These are phyloP conservation scores for Deilephila porcellus DNA, from an alignment of 2,888 invertebrate species.

Conservation along the genomic window DNA sequence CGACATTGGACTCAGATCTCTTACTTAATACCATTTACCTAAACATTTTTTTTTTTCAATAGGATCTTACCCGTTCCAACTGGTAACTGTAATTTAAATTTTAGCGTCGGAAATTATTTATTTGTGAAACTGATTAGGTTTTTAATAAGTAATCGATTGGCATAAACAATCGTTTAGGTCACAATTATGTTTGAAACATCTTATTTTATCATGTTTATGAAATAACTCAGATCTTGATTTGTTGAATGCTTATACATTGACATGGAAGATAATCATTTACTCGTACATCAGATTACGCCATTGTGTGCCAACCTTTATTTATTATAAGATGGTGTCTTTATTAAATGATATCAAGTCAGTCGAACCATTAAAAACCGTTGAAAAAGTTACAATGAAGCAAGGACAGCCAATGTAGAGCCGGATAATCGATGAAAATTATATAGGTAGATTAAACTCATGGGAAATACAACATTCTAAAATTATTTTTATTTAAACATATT, in stretches of 20 bases:
- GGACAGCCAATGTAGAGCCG: background rate
- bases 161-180: slow-evolving; percentile 12
- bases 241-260: background rate
- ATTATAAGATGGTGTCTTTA: background rate
- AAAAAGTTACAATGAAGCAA: background rate
- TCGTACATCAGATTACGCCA: background rate
- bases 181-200: slow-evolving; percentile 6
- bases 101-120: slow-evolving; percentile 33
- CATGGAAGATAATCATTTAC: background rate
- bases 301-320: background rate
- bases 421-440: background rate
- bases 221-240: background rate
- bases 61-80: slow-evolving; percentile 44
- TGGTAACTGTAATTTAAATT: slow-evolving; percentile 54
- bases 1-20: slow-evolving; percentile 70
- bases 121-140: slow-evolving; percentile 49
- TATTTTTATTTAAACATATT: no score
- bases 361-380: background rate
- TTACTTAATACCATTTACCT: slow-evolving; percentile 72
- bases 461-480: no score
- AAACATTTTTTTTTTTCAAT: slow-evolving; percentile 64
- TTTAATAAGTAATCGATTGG: slow-evolving; percentile 45
- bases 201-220: background rate
- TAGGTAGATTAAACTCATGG: no score
- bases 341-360: background rate